Conservation (phyloP, 64 coral and sea anemone genomes). For the Dendrophyllia cribrosa region DNA sequence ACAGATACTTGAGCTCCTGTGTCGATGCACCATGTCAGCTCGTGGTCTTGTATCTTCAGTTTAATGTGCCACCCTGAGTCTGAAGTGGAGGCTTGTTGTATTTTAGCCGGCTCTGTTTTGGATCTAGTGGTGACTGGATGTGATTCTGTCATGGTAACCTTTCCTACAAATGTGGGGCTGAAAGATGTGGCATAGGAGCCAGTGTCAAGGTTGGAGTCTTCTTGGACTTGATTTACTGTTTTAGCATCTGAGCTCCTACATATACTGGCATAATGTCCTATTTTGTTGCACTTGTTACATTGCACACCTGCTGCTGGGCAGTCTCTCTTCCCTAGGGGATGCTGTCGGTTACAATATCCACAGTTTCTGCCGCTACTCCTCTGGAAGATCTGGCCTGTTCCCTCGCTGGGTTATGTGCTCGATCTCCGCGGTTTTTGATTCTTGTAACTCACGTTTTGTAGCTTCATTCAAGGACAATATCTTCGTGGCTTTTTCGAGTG, state of each 20-base stretch:
- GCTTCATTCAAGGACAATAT: no score
- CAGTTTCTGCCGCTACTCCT: constrained; percentile 2
- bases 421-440: no score
- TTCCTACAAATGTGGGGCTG: constrained; percentile 57
- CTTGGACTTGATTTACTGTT: constrained; percentile 32
- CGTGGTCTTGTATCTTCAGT: no score
- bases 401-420: no score
- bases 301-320: constrained; percentile 14
- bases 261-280: background rate
- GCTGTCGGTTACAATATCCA: constrained; percentile 47
- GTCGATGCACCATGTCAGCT: no score
- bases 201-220: background rate
- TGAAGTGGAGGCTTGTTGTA: no score
- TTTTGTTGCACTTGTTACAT: constrained; percentile 64
- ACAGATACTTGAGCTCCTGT: constrained; percentile 72
- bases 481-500: no score
- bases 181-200: no score
- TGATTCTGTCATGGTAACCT: constrained; percentile 32
- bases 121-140: background rate
- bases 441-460: no score
- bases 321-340: constrained; percentile 45
- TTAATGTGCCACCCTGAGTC: constrained; percentile 51
- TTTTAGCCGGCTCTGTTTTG: constrained; percentile 9
- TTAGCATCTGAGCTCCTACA: constrained; percentile 25
- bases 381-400: no score